Conservation (phyloP, 2,888 invertebrate genomes). For the Adineta ricciae region DNA sequence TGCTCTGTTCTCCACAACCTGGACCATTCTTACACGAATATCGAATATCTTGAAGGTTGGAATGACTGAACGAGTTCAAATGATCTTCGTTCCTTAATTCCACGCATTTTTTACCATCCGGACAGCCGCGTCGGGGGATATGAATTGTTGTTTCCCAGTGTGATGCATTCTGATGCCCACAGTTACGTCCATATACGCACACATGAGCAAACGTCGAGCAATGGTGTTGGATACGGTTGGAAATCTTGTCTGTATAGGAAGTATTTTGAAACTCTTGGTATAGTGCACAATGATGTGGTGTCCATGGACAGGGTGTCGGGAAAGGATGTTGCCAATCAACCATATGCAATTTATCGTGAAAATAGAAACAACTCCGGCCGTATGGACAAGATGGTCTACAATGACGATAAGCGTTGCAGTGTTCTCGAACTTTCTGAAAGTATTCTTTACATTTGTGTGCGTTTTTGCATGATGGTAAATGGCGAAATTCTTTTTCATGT, state of each 20-base stretch:
- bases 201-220: neutral
- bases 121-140: neutral
- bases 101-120: neutral
- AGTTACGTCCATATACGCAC: neutral
- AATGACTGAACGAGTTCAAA: neutral
- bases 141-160: neutral
- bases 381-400: neutral
- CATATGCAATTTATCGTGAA: neutral
- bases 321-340: neutral
- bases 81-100: neutral
- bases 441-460: neutral
- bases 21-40: neutral
- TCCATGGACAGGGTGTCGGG: neutral
- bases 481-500: neutral
- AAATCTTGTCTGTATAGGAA: neutral
- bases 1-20: neutral
- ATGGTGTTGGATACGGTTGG: neutral
- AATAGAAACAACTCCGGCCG: neutral
- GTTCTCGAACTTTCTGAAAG: neutral
- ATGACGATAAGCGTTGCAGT: neutral
- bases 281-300: neutral
- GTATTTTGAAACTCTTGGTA: neutral
- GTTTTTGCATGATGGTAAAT: neutral
- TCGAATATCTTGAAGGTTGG: neutral
- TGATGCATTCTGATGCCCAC: neutral